Base-by-base conservation (phyloP, 2,113 vertebrate species). In the Enhydra lutris region DNA sequence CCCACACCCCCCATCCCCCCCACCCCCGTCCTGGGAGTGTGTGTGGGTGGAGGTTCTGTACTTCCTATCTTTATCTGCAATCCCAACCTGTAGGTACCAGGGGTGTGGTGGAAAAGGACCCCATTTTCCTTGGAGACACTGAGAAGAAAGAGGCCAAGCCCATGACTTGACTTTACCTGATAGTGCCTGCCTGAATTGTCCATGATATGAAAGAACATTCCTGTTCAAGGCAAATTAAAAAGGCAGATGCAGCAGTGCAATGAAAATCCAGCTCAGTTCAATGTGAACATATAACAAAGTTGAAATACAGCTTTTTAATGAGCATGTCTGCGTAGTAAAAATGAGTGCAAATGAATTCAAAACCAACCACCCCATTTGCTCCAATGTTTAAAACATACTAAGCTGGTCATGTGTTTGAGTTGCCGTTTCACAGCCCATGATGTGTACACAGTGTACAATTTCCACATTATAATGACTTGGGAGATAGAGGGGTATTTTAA, bases 271-370 rank as follows among this genome's bases (percentile, higher is more conserved):
- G 42, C 59, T 93, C 36, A 45, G 63, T 79, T 69, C 45, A 81
- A 89, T 59, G 57, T 71, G 78, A 87, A 71, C 36, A 67, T 26
- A 69, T 26, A 55, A 52, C 24, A 69, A 23, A 94, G 69, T n/a
- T 57, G 80, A 90, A 91, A 78, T 69, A 47, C 15, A 91, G 55
- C n/a, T 91, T 93, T 74, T 84, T 95, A 83, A 90, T 55, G n/a
- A 59, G 50, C n/a, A 5, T 42, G 55, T 88, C 67, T 76, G 24
- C 78, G 83, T 24, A 74, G 79, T 92, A 67, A 82, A 94, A 73
- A 71, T 42, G n/a, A 87, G 63, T 74, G 24, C 63, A 93, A 69
- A 89, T 71, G 82, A 94, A 89, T 67, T 87, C 31, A 95, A 52
- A 80, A 74, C 80, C 61, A 73, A 36, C 17, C 36, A 47, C 45